These are phyloP conservation scores for Lasiurus cinereus DNA, from an alignment of 2,113 vertebrate species.

Conservation along the genomic window DNA sequence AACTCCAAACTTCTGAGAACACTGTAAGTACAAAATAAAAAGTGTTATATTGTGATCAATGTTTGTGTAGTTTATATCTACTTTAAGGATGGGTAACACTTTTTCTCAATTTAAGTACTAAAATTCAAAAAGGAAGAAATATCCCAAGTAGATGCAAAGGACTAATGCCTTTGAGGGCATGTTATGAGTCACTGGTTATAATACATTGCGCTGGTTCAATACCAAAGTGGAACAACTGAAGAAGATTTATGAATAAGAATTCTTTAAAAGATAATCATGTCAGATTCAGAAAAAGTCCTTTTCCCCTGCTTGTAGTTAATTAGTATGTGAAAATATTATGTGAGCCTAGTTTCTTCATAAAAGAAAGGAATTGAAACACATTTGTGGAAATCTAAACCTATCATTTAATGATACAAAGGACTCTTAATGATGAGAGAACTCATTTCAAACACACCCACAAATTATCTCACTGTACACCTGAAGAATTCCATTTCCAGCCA, in stretches of 20 bases:
- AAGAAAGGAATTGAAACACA: not conserved
- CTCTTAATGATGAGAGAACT: conserved; percentile 45
- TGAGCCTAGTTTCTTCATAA: not conserved
- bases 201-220: not conserved
- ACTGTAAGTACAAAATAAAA: not conserved
- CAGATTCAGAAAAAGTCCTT: not conserved
- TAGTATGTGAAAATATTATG: conserved; percentile 50
- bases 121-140: conserved; percentile 11
- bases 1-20: conserved; percentile 11
- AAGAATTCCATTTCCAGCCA: conserved; percentile 22
- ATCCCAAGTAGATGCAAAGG: not conserved
- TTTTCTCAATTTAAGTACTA: not conserved
- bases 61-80: not conserved
- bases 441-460: conserved; percentile 50
- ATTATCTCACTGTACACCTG: conserved; percentile 51
- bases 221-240: not conserved
- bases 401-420: conserved; percentile 48
- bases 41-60: not conserved
- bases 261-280: conserved; percentile 53
- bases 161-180: not conserved
- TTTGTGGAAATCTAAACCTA: conserved; percentile 1
- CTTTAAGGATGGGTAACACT: not conserved
- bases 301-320: not conserved
- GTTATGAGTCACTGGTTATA: not conserved
- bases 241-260: conserved; percentile 36